Conservation (phyloP, 1,140 invertebrate species). For the Cotesia chilonis region DNA sequence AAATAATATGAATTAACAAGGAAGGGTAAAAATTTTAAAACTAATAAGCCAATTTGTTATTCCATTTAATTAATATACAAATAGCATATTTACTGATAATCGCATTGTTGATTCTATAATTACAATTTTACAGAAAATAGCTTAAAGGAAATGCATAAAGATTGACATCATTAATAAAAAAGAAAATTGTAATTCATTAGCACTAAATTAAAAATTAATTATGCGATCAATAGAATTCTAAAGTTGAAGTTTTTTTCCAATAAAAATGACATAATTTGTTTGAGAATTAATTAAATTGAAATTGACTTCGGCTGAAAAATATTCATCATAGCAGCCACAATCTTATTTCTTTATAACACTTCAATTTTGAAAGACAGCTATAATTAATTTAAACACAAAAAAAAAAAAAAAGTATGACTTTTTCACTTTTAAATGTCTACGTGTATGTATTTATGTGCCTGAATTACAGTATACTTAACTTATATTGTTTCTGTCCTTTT, state of each 20-base stretch:
- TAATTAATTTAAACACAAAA: slow-evolving; percentile 46
- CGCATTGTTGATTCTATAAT: not conserved
- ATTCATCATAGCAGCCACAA: slow-evolving; percentile 48
- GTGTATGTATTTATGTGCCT: slow-evolving; percentile 16
- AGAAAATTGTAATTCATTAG: not conserved
- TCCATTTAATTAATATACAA: no score
- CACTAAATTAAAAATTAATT: not conserved
- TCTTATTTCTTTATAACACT: slow-evolving; percentile 45
- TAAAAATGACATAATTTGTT: slow-evolving; percentile 33
- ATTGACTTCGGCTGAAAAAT: slow-evolving; percentile 53
- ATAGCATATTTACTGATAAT: no score
- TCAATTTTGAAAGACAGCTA: slow-evolving; percentile 58
- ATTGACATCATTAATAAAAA: slow-evolving; percentile 1
- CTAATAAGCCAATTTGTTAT: no score
- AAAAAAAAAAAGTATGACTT: no score
- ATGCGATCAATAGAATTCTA: not conserved
- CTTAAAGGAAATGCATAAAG: not conserved
- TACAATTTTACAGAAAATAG: slow-evolving; percentile 5
- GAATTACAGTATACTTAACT: slow-evolving; percentile 20
- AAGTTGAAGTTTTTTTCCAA: slow-evolving; percentile 26
- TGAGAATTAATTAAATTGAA: slow-evolving; percentile 56
- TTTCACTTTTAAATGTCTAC: not conserved
- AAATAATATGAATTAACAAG: no score
- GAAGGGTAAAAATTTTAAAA: no score
- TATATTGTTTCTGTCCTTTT: slow-evolving; percentile 4